Evolutionary conservation across 2,113 vertebrate species (phyloP).

Genomic region (Rhinoptilus africanus): DNA sequence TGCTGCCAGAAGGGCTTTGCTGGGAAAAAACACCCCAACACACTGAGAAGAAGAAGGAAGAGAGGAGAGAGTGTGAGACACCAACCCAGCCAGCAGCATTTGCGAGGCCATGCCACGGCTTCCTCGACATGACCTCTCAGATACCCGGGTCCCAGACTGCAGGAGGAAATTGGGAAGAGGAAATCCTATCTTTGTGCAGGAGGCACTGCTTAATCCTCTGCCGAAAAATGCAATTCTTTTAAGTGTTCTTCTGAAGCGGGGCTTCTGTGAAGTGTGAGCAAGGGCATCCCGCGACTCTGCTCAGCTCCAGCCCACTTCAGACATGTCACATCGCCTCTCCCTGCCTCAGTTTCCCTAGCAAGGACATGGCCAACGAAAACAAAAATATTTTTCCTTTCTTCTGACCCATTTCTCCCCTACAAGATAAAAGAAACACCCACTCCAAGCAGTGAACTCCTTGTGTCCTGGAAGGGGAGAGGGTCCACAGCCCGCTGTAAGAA

Average conservation of each 20-base stretch:
- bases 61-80: background rate
- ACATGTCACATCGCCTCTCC: background rate
- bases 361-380: background rate
- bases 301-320: background rate
- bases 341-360: background rate
- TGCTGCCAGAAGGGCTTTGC: background rate
- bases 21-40: background rate
- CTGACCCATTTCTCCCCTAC: background rate
- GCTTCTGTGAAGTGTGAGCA: background rate
- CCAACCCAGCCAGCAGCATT: background rate
- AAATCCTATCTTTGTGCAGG: background rate
- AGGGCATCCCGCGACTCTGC: background rate
- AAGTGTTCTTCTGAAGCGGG: background rate
- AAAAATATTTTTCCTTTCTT: background rate
- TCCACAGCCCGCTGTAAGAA: background rate
- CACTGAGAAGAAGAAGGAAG: background rate
- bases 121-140: background rate
- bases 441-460: background rate
- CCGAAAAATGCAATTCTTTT: background rate
- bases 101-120: accelerated
- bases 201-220: background rate
- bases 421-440: background rate
- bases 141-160: background rate
- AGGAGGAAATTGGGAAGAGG: background rate
- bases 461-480: background rate